These are phyloP conservation scores for Branchinecta sandiegonensis DNA, from an alignment of 2,888 invertebrate genomes.

Conservation along the genomic window DNA sequence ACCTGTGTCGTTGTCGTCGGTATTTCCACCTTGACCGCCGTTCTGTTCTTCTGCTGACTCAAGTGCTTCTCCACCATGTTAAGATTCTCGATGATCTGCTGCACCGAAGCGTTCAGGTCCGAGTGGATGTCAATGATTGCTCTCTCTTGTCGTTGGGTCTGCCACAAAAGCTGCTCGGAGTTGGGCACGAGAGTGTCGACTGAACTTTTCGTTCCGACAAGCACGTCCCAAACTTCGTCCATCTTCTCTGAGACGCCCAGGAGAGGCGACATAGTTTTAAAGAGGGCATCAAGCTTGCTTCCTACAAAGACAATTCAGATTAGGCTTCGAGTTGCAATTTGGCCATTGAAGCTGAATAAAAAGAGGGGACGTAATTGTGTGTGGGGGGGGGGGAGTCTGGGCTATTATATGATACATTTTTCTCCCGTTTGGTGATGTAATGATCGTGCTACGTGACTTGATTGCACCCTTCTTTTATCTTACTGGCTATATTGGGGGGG, in stretches of 20 bases:
- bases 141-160: conserved; percentile 69
- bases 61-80: conserved; percentile 69
- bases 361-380: too few relatives aligned
- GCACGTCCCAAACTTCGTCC: conserved; percentile 82
- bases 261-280: conserved; percentile 68
- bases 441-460: too few relatives aligned
- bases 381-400: too few relatives aligned
- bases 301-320: conserved; percentile 34
- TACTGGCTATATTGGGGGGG: too few relatives aligned
- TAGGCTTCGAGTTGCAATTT: too few relatives aligned
- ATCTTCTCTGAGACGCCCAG: conserved; percentile 73
- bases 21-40: conserved; percentile 41
- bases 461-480: too few relatives aligned
- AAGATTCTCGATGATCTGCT: conserved; percentile 70
- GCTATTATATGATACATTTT: too few relatives aligned
- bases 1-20: conserved; percentile 51
- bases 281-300: conserved; percentile 63
- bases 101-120: conserved; percentile 62
- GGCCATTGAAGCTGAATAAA: too few relatives aligned
- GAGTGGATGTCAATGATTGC: conserved; percentile 73
- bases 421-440: too few relatives aligned
- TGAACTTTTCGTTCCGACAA: conserved; percentile 72
- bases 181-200: conserved; percentile 73
- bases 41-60: conserved; percentile 56
- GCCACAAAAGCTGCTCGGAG: conserved; percentile 66